Percentiles rank a stretch among this genome's conserved stretches.
Evolutionary conservation across 1,140 invertebrate species (phyloP).

Genomic region (Platyura marginata): DNA sequence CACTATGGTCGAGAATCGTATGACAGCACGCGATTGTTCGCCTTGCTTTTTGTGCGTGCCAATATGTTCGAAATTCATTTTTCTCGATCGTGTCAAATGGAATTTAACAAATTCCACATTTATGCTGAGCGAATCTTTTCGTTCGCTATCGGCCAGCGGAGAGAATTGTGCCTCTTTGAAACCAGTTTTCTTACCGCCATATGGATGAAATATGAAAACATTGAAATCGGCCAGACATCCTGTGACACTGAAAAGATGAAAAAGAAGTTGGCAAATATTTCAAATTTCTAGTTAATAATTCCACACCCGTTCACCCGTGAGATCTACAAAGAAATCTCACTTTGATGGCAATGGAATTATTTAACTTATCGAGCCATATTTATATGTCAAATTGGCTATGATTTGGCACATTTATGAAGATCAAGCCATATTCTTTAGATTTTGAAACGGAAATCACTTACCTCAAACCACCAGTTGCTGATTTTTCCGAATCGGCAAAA

Average conservation of each 20-base stretch:
- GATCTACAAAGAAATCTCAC: too few relatives aligned
- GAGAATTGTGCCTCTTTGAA: slow-evolving; percentile 71
- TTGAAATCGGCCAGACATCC: slow-evolving; percentile 92
- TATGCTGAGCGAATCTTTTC: slow-evolving; percentile 88
- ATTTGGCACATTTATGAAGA: too few relatives aligned
- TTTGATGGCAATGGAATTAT: too few relatives aligned
- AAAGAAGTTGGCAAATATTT: not conserved
- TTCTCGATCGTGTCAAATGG: slow-evolving; percentile 74
- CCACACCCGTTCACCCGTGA: too few relatives aligned
- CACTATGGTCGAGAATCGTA: slow-evolving; percentile 84
- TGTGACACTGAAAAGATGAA: slow-evolving; percentile 56
- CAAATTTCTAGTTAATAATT: too few relatives aligned
- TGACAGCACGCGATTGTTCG: slow-evolving; percentile 50
- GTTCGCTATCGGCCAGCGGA: slow-evolving; percentile 67
- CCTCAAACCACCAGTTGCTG: slow-evolving; percentile 1
- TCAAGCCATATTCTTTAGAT: too few relatives aligned
- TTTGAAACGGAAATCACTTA: too few relatives aligned
- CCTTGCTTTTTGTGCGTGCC: slow-evolving; percentile 21
- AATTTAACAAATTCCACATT: slow-evolving; percentile 97
- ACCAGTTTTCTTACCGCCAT: slow-evolving; percentile 75
- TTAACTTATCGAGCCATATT: too few relatives aligned
- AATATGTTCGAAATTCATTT: slow-evolving; percentile 48
- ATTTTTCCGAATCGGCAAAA: not conserved
- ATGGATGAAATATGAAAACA: slow-evolving; percentile 94
- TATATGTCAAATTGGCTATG: too few relatives aligned